These are phyloP conservation scores for Drosophila pseudotakahashii DNA, from an alignment of 2,888 invertebrate genomes.

Conservation along the genomic window DNA sequence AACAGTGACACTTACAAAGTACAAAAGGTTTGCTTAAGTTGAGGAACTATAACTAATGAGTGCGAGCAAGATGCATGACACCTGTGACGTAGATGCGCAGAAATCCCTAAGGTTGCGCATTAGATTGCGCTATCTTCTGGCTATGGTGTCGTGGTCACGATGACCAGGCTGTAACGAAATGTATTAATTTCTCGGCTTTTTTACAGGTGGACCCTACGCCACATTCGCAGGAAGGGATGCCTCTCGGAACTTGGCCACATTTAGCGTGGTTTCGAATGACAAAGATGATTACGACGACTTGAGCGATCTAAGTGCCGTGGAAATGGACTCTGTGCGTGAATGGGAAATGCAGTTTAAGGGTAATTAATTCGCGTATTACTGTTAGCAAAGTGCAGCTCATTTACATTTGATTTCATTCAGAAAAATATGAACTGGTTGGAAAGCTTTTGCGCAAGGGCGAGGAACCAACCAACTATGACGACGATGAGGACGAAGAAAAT, in stretches of 20 bases:
- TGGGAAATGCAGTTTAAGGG: conserved; percentile 99
- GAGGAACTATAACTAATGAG: neutral
- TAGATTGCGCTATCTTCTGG: neutral
- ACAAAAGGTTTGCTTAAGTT: neutral
- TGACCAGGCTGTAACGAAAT: neutral
- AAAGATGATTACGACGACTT: conserved; percentile 97
- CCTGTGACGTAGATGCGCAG: conserved; percentile 7
- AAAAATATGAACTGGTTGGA: conserved; percentile 97
- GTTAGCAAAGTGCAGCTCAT: neutral
- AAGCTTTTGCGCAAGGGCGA: conserved; percentile 95
- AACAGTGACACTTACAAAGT: neutral
- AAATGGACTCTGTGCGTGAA: conserved; percentile 97
- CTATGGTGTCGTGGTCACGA: neutral
- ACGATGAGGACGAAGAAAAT: conserved; percentile 43
- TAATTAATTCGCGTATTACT: neutral
- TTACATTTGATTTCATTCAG: conserved; percentile 3
- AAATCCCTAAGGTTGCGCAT: conserved; percentile 1
- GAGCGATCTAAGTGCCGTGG: conserved; percentile 94
- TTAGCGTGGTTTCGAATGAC: conserved; percentile 91
- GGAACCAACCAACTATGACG: conserved; percentile 93
- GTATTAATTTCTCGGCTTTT: neutral
- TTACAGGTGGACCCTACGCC: conserved; percentile 92
- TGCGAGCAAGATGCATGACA: neutral
- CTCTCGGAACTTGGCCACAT: conserved; percentile 96
- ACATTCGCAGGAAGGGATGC: conserved; percentile 98